Percentiles rank a stretch among this genome's conserved stretches.
These are phyloP conservation scores for Lonchura striata DNA, from an alignment of 2,113 vertebrate species.

Conservation along the genomic window DNA sequence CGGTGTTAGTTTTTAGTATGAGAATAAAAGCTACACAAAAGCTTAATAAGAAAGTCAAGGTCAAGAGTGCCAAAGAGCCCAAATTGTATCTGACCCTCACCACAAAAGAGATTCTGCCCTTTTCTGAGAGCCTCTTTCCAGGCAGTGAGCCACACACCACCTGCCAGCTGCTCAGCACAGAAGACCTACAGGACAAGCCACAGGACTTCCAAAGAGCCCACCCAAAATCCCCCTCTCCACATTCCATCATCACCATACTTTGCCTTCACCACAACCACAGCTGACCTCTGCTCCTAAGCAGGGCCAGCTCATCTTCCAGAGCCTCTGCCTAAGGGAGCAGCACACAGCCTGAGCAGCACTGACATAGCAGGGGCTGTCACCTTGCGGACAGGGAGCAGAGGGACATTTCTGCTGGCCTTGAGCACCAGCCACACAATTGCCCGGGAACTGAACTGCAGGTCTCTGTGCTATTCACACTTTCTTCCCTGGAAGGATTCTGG, in stretches of 20 bases:
- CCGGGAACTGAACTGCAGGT: neutral
- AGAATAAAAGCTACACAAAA: too few species aligned
- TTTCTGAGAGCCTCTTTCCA: neutral
- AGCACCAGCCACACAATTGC: neutral
- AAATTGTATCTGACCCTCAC: neutral
- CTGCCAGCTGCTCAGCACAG: neutral
- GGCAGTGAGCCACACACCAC: neutral
- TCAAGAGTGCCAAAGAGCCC: too few species aligned
- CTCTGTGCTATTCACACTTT: neutral
- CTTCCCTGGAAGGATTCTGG: neutral
- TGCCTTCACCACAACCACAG: neutral
- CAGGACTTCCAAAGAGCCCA: neutral
- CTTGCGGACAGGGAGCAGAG: neutral
- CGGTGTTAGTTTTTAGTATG: too few species aligned
- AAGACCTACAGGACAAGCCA: neutral
- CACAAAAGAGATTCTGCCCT: neutral
- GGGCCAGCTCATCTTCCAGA: neutral
- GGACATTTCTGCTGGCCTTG: neutral
- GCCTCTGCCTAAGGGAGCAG: neutral
- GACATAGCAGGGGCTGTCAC: rapidly evolving
- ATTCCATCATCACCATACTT: neutral
- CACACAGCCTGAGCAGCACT: neutral
- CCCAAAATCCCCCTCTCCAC: neutral
- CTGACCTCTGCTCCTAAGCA: neutral
- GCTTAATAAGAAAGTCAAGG: too few species aligned